Percentiles rank a stretch among this genome's conserved stretches.
Conservation (phyloP, 1,140 invertebrate genomes). For the Brachionus calyciflorus region DNA sequence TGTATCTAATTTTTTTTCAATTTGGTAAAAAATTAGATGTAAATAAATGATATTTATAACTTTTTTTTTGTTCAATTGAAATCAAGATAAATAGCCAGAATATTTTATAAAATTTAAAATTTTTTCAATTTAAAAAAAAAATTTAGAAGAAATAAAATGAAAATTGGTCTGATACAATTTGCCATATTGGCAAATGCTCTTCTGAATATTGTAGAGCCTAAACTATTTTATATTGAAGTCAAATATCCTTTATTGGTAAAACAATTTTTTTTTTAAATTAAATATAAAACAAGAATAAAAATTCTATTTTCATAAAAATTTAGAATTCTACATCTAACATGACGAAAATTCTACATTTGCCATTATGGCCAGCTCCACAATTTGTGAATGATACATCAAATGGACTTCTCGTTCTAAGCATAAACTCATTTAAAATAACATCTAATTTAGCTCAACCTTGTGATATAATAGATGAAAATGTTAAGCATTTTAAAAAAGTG, state of each 20-base stretch:
- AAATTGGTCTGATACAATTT: neutral
- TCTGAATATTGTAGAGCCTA: neutral
- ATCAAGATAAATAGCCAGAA: no score
- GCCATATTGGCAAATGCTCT: neutral
- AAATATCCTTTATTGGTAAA: constrained; percentile 46
- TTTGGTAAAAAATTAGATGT: no score
- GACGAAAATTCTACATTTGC: neutral
- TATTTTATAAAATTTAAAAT: no score
- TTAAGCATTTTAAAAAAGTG: constrained; percentile 19
- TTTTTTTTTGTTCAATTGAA: no score
- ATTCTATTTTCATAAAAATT: neutral
- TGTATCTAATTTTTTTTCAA: no score
- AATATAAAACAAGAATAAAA: neutral
- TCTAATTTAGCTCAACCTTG: constrained; percentile 17
- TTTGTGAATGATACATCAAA: constrained; percentile 29
- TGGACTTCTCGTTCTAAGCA: neutral
- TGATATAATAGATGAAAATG: constrained; percentile 39
- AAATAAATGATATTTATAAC: no score
- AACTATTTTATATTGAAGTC: constrained; percentile 44
- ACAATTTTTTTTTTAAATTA: neutral
- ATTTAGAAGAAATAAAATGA: constrained; percentile 13
- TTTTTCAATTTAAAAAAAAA: no score
- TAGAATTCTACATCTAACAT: neutral
- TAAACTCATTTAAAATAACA: constrained; percentile 13
- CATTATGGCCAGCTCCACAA: constrained; percentile 42